A percentile compares a stretch with the other conserved stretches of the same genome.
These are phyloP conservation scores for Cremastinae sp. DNA, from an alignment of 2,888 invertebrate genomes.

Conservation along the genomic window DNA sequence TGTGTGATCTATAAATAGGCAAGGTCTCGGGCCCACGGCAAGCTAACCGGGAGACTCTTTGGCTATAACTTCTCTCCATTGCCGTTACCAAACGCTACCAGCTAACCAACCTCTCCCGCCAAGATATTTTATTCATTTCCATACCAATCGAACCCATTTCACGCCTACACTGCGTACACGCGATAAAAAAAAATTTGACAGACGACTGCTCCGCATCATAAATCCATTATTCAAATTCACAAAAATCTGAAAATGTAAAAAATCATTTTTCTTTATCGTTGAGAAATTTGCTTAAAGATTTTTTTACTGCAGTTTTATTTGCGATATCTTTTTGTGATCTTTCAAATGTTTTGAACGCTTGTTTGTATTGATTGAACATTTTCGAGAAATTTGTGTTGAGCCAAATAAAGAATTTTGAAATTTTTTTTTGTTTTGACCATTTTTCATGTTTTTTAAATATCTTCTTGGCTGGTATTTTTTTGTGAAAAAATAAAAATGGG, in stretches of 20 bases:
- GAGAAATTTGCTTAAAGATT: too few relatives aligned
- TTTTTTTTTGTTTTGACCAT: too few relatives aligned
- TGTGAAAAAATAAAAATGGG: background rate
- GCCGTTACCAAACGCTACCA: slow-evolving; percentile 61
- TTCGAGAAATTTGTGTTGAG: too few relatives aligned
- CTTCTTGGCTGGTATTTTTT: too few relatives aligned
- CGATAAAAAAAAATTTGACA: slow-evolving; percentile 38
- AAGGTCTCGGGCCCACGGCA: slow-evolving; percentile 73
- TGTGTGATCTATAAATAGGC: slow-evolving; percentile 75
- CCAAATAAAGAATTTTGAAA: too few relatives aligned
- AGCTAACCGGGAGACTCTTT: slow-evolving; percentile 69
- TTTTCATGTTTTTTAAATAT: too few relatives aligned
- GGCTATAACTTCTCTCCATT: slow-evolving; percentile 50
- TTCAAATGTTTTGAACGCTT: too few relatives aligned
- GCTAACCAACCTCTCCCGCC: slow-evolving; percentile 60
- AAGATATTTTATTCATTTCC: slow-evolving; percentile 67
- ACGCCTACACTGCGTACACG: slow-evolving; percentile 8
- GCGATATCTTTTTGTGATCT: too few relatives aligned
- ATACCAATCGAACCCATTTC: slow-evolving; percentile 51
- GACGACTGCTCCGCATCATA: slow-evolving; percentile 28
- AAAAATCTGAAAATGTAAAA: slow-evolving; percentile 3
- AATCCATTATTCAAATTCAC: slow-evolving; percentile 49
- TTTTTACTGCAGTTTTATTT: too few relatives aligned
- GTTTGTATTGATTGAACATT: too few relatives aligned
- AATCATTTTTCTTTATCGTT: too few relatives aligned